Conservation (phyloP, 2,113 vertebrate genomes). For the Ifrita kowaldi region DNA sequence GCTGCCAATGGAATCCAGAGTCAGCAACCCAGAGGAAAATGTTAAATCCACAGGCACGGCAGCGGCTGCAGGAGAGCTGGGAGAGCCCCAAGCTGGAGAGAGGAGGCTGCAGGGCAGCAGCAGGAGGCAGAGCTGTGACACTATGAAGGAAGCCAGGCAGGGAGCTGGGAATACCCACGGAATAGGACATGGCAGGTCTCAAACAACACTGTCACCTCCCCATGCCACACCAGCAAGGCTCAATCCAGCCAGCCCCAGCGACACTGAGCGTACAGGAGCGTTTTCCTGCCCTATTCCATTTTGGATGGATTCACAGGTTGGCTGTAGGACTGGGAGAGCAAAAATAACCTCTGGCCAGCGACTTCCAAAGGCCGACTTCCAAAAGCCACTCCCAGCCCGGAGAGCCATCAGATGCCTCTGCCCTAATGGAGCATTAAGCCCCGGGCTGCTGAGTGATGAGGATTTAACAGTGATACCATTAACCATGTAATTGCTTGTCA, state of each 20-base stretch:
- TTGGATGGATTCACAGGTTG: background rate
- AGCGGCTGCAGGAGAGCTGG: background rate
- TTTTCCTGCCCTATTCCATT: background rate
- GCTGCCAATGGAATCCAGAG: rapidly evolving
- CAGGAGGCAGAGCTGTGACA: background rate
- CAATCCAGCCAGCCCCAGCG: background rate
- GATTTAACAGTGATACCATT: constrained; percentile 53
- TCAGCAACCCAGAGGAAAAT: background rate
- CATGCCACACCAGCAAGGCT: background rate
- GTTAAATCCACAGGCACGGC: background rate
- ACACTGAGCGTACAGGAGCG: rapidly evolving
- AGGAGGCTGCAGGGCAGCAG: background rate
- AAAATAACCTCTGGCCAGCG: background rate
- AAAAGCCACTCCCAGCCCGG: background rate
- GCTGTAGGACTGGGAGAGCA: background rate
- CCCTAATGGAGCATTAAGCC: constrained; percentile 59
- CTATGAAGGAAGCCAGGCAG: rapidly evolving
- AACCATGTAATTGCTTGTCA: constrained; percentile 59
- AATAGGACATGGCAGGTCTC: background rate
- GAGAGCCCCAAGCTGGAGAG: background rate
- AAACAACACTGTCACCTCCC: background rate
- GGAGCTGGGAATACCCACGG: background rate
- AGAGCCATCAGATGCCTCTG: constrained; percentile 37
- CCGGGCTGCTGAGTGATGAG: constrained; percentile 33
- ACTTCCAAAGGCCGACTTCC: background rate